A percentile compares a stretch with the other conserved stretches of the same genome.
Conservation (phyloP, 1,140 invertebrate species). For the Dreissena rostriformis region DNA sequence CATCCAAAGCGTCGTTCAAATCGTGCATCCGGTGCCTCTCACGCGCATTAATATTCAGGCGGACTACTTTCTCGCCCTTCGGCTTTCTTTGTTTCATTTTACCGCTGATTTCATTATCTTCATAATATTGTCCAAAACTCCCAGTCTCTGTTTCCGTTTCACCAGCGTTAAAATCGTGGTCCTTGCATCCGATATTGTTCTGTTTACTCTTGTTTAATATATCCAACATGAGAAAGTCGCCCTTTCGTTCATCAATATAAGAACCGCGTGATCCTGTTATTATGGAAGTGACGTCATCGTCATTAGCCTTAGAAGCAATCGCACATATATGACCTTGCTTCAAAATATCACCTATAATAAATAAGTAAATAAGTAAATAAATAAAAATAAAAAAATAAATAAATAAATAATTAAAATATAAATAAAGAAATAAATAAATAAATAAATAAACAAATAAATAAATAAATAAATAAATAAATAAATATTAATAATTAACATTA, state of each 20-base stretch:
- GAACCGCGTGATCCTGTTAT: too few relatives aligned
- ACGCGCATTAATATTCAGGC: conserved; percentile 79
- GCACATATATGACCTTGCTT: too few relatives aligned
- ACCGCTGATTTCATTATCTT: conserved; percentile 39
- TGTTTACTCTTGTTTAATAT: conserved; percentile 43
- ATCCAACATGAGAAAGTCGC: conserved; percentile 46
- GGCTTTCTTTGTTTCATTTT: conserved; percentile 58
- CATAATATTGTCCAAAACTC: conserved; percentile 57
- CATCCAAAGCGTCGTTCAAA: conserved; percentile 81
- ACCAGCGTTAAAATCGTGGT: conserved; percentile 9
- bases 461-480: too few relatives aligned
- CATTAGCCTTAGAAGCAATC: too few relatives aligned
- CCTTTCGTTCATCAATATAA: background rate
- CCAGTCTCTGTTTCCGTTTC: background rate
- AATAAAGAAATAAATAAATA: too few relatives aligned
- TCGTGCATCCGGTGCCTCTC: conserved; percentile 81
- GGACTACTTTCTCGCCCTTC: conserved; percentile 65
- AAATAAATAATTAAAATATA: too few relatives aligned
- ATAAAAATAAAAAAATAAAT: too few relatives aligned
- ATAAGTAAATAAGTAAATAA: too few relatives aligned
- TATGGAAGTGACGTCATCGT: too few relatives aligned
- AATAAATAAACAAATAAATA: too few relatives aligned
- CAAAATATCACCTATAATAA: too few relatives aligned
- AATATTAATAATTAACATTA: too few relatives aligned
- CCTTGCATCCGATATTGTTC: conserved; percentile 36